These are phyloP conservation scores for Abrostola triplasia DNA, from an alignment of 2,888 invertebrate genomes.

Conservation along the genomic window DNA sequence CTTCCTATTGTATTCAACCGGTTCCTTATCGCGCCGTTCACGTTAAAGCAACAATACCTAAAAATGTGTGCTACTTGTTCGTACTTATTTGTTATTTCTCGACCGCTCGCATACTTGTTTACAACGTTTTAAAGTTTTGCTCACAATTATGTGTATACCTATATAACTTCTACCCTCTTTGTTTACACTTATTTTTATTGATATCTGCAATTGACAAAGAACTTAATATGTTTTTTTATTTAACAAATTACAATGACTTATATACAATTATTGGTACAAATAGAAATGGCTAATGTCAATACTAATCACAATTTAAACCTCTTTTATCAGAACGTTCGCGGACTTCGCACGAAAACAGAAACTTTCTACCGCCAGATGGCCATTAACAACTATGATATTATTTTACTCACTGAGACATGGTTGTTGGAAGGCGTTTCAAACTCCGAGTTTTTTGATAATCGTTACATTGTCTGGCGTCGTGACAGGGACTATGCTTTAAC, in stretches of 20 bases:
- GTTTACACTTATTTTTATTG: too few species aligned
- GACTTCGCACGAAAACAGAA: slow-evolving; percentile 14
- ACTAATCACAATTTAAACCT: background rate
- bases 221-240: background rate
- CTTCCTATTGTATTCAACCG: background rate
- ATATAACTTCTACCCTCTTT: too few species aligned
- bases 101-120: background rate
- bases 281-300: background rate
- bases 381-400: slow-evolving; percentile 11
- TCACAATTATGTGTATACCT: background rate
- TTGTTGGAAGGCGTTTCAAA: slow-evolving; percentile 12
- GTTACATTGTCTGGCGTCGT: slow-evolving; percentile 26
- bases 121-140: background rate
- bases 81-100: background rate
- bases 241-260: background rate
- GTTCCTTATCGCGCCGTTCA: slow-evolving; percentile 10
- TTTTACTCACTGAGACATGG: slow-evolving; percentile 28
- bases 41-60: background rate
- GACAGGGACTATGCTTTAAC: slow-evolving; percentile 18
- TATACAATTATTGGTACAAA: background rate
- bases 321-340: slow-evolving; percentile 13
- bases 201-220: too few species aligned
- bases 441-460: slow-evolving; percentile 22
- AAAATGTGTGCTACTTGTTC: background rate
- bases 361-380: slow-evolving; percentile 12